These are phyloP conservation scores for Geotrupes spiniger DNA, from an alignment of 2,888 invertebrate genomes.

Conservation along the genomic window DNA sequence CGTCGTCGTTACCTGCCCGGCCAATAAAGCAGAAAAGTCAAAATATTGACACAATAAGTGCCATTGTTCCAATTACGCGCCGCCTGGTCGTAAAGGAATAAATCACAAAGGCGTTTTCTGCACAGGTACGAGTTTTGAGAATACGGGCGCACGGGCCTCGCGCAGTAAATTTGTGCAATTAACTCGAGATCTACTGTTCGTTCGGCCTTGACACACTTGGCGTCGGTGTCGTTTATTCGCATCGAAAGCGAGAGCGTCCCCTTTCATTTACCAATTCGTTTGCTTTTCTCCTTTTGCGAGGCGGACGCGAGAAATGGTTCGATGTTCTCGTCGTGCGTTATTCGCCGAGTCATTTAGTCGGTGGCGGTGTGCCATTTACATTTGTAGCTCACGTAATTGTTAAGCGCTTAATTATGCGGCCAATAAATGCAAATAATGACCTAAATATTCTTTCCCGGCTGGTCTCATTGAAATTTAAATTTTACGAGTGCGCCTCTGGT, in stretches of 20 bases:
- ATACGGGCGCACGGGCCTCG: slow-evolving; percentile 11
- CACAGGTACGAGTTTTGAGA: slow-evolving; percentile 3
- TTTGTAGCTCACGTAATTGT: too few species aligned
- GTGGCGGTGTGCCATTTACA: too few species aligned
- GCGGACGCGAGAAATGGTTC: too few species aligned
- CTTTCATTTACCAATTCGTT: too few species aligned
- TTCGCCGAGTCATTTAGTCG: too few species aligned
- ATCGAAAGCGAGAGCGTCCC: slow-evolving; percentile 31
- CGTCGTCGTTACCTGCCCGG: not conserved
- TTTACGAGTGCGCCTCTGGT: too few species aligned
- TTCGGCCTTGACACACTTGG: slow-evolving; percentile 37
- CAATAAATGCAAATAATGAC: too few species aligned
- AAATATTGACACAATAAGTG: not conserved
- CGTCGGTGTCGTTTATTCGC: slow-evolving; percentile 21
- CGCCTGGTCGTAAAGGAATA: not conserved
- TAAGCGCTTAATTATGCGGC: too few species aligned
- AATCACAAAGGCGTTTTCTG: not conserved
- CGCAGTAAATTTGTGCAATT: slow-evolving; percentile 32
- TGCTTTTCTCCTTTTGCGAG: too few species aligned
- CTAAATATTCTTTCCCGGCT: too few species aligned
- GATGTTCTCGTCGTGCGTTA: too few species aligned
- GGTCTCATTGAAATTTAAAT: too few species aligned
- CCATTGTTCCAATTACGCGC: not conserved
- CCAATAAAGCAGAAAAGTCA: not conserved
- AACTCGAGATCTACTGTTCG: slow-evolving; percentile 32